Base-by-base conservation (phyloP, 2,797 vertebrate species). In the Sternotherus odoratus region DNA sequence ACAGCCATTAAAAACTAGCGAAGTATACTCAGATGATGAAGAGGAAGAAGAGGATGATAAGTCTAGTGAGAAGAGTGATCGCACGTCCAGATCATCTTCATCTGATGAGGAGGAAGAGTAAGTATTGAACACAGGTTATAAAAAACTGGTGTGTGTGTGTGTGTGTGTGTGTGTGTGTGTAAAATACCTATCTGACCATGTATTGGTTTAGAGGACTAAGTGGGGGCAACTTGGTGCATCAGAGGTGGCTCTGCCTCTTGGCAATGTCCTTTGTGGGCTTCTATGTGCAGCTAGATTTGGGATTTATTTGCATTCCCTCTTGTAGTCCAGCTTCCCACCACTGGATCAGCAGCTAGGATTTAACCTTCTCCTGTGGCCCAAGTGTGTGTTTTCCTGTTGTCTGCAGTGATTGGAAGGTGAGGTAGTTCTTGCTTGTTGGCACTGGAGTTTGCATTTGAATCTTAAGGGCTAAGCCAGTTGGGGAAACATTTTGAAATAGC, bases 1-100 rank as follows among this genome's bases (percentile, higher is more conserved):
- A 54, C 98, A 99, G 94, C 99, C 99, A 39, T 98, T 99, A 95
- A 99, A 99, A 98, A 99, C 99, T 8, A 99, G 99, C 66, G 99
- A 99, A 95, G 99, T 99, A 12, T 99, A 99, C 93, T 99, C 99
- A 9, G 99, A 99, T 88, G 99, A 99, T n/a, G 99, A 99, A 91
- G 99, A 99, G 80, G 99, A 99, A 53, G 99, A 99, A 81, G 99
- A 99, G 83, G 99, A 99, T 30, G 99, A 99, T 97, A 99, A 99
- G 93, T 99, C 99, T 53, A 99, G 99, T 15, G 99, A 99, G 88
- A 99, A 99, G 97, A 99, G 99, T 23, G 99, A 99, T 94, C 98
- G 98, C 21, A 99, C 99, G 53, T 99, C 99, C 19, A 98, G 99
- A 56, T 99, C 99, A 0, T 99, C 99, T 0, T 99, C 99, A 2